Evolutionary conservation across 2,113 vertebrate species (phyloP), one percentile per base, ranked within the genome.

Genomic region (Tyto alba): DNA sequence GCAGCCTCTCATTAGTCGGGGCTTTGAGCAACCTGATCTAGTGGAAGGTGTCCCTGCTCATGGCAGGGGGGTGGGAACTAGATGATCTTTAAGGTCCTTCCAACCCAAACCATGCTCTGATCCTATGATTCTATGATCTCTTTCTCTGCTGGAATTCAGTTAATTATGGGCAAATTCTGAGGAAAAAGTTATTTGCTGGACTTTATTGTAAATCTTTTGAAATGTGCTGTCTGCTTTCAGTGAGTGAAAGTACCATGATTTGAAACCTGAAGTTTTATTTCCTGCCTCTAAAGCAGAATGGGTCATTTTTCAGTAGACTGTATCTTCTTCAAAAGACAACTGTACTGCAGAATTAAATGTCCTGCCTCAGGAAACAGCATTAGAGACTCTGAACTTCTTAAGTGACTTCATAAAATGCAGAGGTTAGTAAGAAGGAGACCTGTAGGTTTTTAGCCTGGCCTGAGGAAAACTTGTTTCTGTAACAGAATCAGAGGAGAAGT

Each of bases 221-320:
- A 90, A 72, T 52, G 32, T 43, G n/a, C 57, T 81, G 43, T 76
- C 87, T 76, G 40, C 67, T 62, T 94, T 71, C 69, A 68, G 55
- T 86, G 93, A 85, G 90, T 59, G 38, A 53, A 85, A 80, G 68
- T 68, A 59, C 68, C 11, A 7, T 67, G 75, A 75, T 83, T 92
- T 91, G 75, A 96, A 76, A 89, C 80, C 81, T 90, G 91, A 88
- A 85, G 80, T 56, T 92, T 92, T 95, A 92, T 96, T 96, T 96
- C 69, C 76, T 93, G 41, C 73, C 53, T 91, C 95, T 89, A 92
- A 81, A 95, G 57, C 29, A 89, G 73, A 86, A 62, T 64, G 53
- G 73, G 83, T 78, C 45, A 72, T 95, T 94, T 96, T 90, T 92
- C 84, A 88, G 53, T 77, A 91, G 77, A 75, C 38, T 88, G 7